phyloP scores from a whole-genome alignment of 1,140 invertebrate genomes.

The Tenebrio molitor region DNA sequence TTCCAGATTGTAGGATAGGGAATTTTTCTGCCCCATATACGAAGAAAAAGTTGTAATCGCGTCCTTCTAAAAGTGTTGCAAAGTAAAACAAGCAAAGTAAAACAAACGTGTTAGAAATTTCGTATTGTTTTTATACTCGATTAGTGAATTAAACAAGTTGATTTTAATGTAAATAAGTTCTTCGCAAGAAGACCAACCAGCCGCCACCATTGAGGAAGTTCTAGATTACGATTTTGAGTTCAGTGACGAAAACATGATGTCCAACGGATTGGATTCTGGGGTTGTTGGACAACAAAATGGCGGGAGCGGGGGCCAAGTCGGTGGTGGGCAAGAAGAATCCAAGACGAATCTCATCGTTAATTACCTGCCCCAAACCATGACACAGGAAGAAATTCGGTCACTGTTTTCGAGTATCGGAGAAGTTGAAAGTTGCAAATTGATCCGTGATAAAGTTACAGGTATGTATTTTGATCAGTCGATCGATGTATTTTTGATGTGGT shows the following conservation, averaged over 20 bases:
- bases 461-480: constrained; percentile 57
- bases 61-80: constrained; percentile 40
- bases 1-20: constrained; percentile 46
- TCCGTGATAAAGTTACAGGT: constrained; percentile 98
- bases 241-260: constrained; percentile 76
- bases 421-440: constrained; percentile 99
- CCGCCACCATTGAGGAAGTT: constrained; percentile 47
- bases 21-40: constrained; percentile 36
- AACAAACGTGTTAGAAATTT: constrained; percentile 45
- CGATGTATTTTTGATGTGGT: no score
- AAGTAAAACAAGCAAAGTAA: constrained; percentile 39
- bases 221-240: constrained; percentile 57
- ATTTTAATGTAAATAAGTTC: constrained; percentile 39
- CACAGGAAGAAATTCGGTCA: constrained; percentile 97
- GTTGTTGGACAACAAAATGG: constrained; percentile 78
- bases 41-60: constrained; percentile 40
- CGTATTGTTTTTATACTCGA: constrained; percentile 46
- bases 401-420: constrained; percentile 98
- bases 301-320: constrained; percentile 77
- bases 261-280: constrained; percentile 82
- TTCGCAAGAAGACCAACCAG: constrained; percentile 35
- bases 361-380: constrained; percentile 99
- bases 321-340: constrained; percentile 85
- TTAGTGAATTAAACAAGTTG: constrained; percentile 40
- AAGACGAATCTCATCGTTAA: constrained; percentile 99